A percentile compares a stretch with the other conserved stretches of the same genome.
phyloP scores from a whole-genome alignment of 1,140 invertebrate genomes.

The Drosophila bifasciata region DNA sequence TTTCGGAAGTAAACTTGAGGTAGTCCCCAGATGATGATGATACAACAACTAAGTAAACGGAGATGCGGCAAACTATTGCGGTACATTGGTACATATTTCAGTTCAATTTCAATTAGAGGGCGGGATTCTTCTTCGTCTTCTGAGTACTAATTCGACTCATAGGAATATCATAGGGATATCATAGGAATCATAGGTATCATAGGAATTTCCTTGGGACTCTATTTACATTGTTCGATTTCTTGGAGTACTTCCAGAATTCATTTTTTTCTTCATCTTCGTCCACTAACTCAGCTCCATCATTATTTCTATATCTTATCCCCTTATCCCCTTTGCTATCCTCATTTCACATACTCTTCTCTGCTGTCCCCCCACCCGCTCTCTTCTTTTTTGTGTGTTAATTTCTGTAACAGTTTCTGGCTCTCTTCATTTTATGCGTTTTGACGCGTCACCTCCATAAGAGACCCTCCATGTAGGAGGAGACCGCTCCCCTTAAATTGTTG shows the following conservation, averaged over 20 bases:
- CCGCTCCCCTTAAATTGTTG: conserved; percentile 28
- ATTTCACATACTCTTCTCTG: conserved; percentile 8
- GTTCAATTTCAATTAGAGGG: no score
- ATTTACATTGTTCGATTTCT: conserved; percentile 25
- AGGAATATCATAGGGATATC: no score
- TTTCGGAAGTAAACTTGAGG: no score
- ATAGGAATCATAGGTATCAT: no score
- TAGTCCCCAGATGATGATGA: no score
- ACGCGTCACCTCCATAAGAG: conserved; percentile 34
- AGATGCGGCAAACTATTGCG: no score
- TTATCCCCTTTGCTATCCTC: conserved; percentile 34
- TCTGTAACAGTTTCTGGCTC: conserved; percentile 68
- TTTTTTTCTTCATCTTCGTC: not conserved
- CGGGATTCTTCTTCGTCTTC: no score
- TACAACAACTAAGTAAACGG: no score
- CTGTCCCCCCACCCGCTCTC: not conserved
- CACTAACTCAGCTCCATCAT: conserved; percentile 5
- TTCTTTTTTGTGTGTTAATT: conserved; percentile 56
- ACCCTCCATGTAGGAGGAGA: no score
- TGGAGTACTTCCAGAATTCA: not conserved
- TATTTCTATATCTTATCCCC: not conserved
- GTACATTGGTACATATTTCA: no score
- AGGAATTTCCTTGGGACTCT: not conserved
- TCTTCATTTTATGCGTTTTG: conserved; percentile 73
- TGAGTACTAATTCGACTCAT: no score